Base-by-base conservation (phyloP, 2,888 invertebrate genomes). In the Drosophila barbarae region DNA sequence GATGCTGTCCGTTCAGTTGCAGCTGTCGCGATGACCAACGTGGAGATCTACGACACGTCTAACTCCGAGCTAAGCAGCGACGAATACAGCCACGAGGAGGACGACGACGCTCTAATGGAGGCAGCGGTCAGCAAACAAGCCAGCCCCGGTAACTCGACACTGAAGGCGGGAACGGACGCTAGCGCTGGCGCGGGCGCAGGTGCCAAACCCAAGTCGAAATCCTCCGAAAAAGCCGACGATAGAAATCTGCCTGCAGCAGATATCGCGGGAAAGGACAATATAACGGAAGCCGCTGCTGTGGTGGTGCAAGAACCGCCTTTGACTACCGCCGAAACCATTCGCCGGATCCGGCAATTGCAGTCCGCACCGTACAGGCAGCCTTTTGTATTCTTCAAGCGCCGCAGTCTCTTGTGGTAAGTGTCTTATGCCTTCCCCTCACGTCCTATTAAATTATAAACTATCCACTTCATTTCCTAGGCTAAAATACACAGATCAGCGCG, bases 1-100 rank as follows among this genome's bases (percentile, higher is more conserved):
- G 50, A 50, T 21, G 26, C 21, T 35, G 30, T 44, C 53, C 55
- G 18, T 55, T 23, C 32, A 56, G 13, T 38, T 52, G 42, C 51
- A 60, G 63, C 34, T 34, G 46, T 13, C 55, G 34, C 23, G 2
- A 81, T 79, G 81, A 49, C 77, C 57, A 72, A 77, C 60, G 69
- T 75, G 50, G 78, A 81, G 63, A 74, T 82, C 26, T 81, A 76
- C 65, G 81, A 78, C 73, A 77, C 76, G 61, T 73, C 78, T 66
- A 82, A 85, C 72, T 83, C 88, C 73, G 86, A 82, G 23, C 49
- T 81, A 26, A 83, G 81, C 52, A 81, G 74, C 65, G 79, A 82
- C 64, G 82, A 82, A 61, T 81, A 82, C 41, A 72, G 76, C 38
- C 71, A 68, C 50, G 79, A 75, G 35, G 83, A 74, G 39, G 79